Conservation (phyloP, 2,113 vertebrate genomes). For the Coracopsis vasa region DNA sequence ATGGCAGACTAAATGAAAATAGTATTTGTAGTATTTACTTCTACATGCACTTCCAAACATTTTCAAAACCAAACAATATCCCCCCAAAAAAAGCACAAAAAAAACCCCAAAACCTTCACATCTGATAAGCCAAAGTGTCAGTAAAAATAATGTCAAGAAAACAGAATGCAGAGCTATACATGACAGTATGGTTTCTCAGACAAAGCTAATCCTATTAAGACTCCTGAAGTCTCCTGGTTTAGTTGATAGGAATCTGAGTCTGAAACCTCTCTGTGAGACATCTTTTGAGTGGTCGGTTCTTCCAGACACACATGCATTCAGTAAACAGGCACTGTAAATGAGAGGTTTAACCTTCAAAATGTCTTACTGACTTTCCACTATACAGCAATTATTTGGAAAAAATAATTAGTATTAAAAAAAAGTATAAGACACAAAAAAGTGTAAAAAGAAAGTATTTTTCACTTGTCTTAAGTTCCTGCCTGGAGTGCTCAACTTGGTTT, state of each 20-base stretch:
- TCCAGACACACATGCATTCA: neutral
- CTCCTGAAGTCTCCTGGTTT: neutral
- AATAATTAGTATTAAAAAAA: neutral
- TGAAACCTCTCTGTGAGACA: neutral
- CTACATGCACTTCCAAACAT: neutral
- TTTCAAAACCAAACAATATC: neutral
- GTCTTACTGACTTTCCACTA: neutral
- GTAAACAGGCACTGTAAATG: neutral
- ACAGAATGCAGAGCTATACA: neutral
- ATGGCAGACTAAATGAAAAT: neutral
- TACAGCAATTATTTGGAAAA: neutral
- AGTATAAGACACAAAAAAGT: neutral
- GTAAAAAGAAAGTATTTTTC: neutral
- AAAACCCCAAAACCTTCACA: neutral
- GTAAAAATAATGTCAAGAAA: neutral
- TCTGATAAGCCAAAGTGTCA: neutral
- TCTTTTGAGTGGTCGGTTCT: fast-evolving
- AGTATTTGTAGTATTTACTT: neutral
- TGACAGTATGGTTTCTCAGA: neutral
- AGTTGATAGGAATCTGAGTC: neutral
- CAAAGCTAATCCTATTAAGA: neutral
- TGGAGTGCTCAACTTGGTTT: fast-evolving
- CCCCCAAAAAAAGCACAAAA: neutral
- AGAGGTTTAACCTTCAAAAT: neutral
- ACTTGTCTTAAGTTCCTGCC: neutral